Base-by-base conservation (phyloP, 2,888 invertebrate genomes). In the Incurvaria masculella region DNA sequence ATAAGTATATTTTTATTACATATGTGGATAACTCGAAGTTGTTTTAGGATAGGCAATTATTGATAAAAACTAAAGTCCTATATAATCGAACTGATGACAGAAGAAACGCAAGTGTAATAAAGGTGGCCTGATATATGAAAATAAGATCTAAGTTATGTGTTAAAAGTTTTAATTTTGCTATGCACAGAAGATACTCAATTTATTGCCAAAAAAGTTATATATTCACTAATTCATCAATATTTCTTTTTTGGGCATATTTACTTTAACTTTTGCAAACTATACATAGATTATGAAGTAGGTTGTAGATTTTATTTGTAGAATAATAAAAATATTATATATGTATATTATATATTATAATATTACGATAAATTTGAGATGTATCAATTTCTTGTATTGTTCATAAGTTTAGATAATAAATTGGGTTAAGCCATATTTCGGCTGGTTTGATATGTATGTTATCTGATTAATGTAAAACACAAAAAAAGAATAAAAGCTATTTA, bases 111-210 rank as follows among this genome's bases (percentile, higher is more conserved):
- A 33, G 33, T 76, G 75, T 75, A 75, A 76, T 76, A 78, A 71
- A 76, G 76, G 78, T 78, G 76, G 78, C 78, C 78, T 78, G 75
- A 33, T 14, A 14, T 75, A 74, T 75, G 75, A 72, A 63, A 70
- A 74, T 78, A 76, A 78, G 75, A 75, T 76, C 74, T 78, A 75
- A 75, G 78, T 78, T 78, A 78, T 75, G 74, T 74, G 68, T 75
- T 75, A 20, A 72, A 78, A 75, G 69, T 69, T 70, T 75, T 73
- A 75, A 62, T 75, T 74, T 78, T 78, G 76, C 76, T 78, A 76
- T 79, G 79, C 78, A 79, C 78, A 78, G 72, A 78, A 76, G 79
- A 80, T 80, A 80, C 79, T 80, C 79, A 80, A 73, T 79, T 74
- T 76, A 79, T 79, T 80, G 79, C 79, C 79, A 79, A 80, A 55